Evolutionary conservation across 2,888 invertebrate genomes (phyloP).

Genomic region (Andrena marginata): DNA sequence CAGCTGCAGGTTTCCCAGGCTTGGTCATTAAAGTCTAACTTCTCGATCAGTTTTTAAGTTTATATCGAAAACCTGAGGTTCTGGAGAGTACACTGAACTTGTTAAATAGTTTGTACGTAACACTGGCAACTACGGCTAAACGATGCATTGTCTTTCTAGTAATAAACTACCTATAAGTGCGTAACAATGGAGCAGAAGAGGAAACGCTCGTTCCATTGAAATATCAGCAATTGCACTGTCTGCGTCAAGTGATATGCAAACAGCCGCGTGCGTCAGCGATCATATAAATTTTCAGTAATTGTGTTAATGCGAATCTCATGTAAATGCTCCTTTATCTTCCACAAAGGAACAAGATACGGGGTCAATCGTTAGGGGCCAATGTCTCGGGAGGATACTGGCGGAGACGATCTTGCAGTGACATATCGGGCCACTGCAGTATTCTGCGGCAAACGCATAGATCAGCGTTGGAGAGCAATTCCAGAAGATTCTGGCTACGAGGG

Average conservation of each 20-base stretch:
- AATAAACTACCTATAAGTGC: too few species aligned
- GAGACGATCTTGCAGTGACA: slow-evolving; percentile 65
- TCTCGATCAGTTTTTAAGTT: too few species aligned
- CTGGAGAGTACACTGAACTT: too few species aligned
- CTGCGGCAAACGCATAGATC: slow-evolving; percentile 64
- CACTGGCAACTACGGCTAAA: too few species aligned
- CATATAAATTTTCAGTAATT: slow-evolving; percentile 46
- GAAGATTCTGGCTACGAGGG: slow-evolving; percentile 55
- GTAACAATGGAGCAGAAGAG: too few species aligned
- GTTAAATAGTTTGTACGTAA: too few species aligned
- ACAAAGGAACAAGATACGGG: slow-evolving; percentile 52
- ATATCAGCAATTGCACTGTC: not conserved
- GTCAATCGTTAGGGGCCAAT: slow-evolving; percentile 66
- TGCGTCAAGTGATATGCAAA: not conserved
- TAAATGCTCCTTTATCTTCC: slow-evolving; percentile 56
- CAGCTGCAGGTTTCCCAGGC: too few species aligned
- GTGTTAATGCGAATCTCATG: slow-evolving; percentile 47
- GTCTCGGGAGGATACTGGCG: slow-evolving; percentile 61
- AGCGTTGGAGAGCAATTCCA: slow-evolving; percentile 53
- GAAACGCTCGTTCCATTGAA: not conserved
- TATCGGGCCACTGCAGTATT: slow-evolving; percentile 67
- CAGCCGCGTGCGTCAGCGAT: not conserved
- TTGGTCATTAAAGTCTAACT: too few species aligned
- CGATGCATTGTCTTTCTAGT: too few species aligned
- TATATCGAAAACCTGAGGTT: too few species aligned